These are phyloP conservation scores for Sebastes hubbsi DNA, from an alignment of 2,797 vertebrate species.

Conservation along the genomic window DNA sequence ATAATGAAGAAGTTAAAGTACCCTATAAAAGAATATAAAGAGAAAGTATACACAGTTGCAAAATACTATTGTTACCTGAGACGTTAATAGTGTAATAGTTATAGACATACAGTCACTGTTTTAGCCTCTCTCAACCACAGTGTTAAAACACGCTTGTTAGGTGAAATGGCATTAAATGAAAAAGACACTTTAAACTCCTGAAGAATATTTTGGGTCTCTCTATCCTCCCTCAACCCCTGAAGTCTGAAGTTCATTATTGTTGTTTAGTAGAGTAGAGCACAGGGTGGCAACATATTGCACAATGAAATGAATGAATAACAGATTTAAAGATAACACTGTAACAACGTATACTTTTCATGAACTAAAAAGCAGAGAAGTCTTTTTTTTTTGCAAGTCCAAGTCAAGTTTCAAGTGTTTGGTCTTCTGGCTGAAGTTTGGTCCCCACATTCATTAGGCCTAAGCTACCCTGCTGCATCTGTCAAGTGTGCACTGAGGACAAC, in stretches of 20 bases:
- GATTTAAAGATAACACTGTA: not conserved
- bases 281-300: not conserved
- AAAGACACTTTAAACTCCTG: not conserved
- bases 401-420: not conserved
- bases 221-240: not conserved
- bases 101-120: slow-evolving; percentile 1
- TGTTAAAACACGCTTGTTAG: not conserved
- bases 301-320: slow-evolving; percentile 25
- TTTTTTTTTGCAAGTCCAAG: too few species aligned
- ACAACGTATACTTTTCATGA: not conserved
- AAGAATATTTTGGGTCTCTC: not conserved
- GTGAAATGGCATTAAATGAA: not conserved
- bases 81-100: not conserved
- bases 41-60: not conserved
- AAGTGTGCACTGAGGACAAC: not conserved
- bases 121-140: not conserved
- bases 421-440: not conserved
- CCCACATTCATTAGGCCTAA: not conserved
- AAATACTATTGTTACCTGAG: slow-evolving; percentile 1
- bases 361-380: too few species aligned
- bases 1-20: too few species aligned
- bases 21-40: not conserved
- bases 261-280: not conserved
- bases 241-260: slow-evolving; percentile 17
- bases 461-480: not conserved